Percentiles rank a stretch among this genome's conserved stretches.
These are phyloP conservation scores for Nomada goodeniana DNA, from an alignment of 2,888 invertebrate species.

Conservation along the genomic window DNA sequence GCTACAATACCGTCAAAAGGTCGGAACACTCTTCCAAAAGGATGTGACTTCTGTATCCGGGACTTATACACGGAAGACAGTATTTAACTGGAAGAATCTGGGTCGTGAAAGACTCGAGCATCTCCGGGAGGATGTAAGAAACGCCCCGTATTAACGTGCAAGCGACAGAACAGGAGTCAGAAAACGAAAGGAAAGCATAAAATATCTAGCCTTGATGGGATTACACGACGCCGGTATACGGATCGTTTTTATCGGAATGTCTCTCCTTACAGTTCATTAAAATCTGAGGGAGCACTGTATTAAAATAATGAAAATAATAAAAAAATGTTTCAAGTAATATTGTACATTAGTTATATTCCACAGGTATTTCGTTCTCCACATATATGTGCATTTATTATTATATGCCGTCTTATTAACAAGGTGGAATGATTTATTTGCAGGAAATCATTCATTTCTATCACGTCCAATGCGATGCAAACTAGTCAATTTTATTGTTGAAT, in stretches of 20 bases:
- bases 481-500: too few species aligned
- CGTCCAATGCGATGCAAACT: too few species aligned
- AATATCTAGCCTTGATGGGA: background rate
- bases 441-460: too few species aligned
- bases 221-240: background rate
- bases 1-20: constrained; percentile 3
- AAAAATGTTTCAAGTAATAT: background rate
- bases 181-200: background rate
- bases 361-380: background rate
- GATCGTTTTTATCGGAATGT: background rate
- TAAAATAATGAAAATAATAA: background rate
- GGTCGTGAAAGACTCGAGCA: constrained; percentile 19
- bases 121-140: constrained; percentile 5
- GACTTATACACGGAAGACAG: constrained; percentile 20
- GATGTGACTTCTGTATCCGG: constrained; percentile 11
- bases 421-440: too few species aligned
- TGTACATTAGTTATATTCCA: background rate
- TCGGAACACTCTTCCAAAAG: constrained; percentile 15
- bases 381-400: too few species aligned
- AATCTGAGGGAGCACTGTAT: background rate
- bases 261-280: background rate
- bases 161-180: background rate
- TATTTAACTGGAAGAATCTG: constrained; percentile 30
- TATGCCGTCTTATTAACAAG: too few species aligned
- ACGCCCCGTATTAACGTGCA: constrained; percentile 5